phyloP scores from a whole-genome alignment of 2,797 vertebrate species.

The Ispidina picta region DNA sequence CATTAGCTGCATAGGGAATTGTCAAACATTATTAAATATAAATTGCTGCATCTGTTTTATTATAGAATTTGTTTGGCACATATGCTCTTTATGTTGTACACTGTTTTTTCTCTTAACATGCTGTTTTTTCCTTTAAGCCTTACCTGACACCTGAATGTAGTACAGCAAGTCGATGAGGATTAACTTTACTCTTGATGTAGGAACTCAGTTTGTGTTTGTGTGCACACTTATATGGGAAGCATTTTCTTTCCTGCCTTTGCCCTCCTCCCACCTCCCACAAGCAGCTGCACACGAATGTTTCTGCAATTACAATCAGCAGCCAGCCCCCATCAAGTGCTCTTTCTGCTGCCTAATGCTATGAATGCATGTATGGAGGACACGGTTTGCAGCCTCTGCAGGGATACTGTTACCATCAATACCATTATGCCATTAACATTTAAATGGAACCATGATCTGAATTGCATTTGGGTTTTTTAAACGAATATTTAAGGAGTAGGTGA shows the following conservation, averaged over 20 bases:
- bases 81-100: conserved; percentile 21
- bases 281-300: background rate
- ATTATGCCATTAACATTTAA: conserved; percentile 64
- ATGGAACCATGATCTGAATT: conserved; percentile 50
- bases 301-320: background rate
- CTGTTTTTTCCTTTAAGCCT: background rate
- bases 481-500: conserved; percentile 28
- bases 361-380: background rate
- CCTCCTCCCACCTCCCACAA: background rate
- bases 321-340: background rate
- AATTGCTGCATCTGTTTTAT: conserved; percentile 70
- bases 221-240: background rate
- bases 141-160: background rate
- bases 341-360: conserved; percentile 19
- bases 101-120: background rate
- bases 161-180: background rate
- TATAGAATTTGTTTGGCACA: conserved; percentile 56
- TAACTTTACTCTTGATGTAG: background rate
- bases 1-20: conserved; percentile 64
- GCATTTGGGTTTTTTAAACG: background rate
- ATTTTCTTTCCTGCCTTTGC: background rate
- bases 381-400: background rate
- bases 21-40: conserved; percentile 71
- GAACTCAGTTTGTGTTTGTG: background rate
- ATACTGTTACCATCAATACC: conserved; percentile 29